Base-by-base conservation (phyloP, 2,888 invertebrate species). In the Scaptodrosophila latifasciaeformis region DNA sequence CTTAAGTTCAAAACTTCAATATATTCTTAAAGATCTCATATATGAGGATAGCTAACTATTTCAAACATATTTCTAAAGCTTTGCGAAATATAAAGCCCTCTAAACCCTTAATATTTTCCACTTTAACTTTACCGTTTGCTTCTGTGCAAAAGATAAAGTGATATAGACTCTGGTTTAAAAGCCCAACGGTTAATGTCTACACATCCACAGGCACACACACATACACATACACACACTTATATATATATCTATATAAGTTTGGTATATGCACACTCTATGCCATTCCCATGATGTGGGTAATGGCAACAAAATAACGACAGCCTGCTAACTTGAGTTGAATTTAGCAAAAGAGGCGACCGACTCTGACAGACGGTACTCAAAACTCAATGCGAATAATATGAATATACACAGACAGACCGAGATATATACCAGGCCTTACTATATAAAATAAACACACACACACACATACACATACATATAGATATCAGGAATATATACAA, bases 281-380 rank as follows among this genome's bases (percentile, higher is more conserved):
- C 52, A 24, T 7, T 5, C 24, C 24, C 24, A 24, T 5, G n/a
- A n/a, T n/a, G 24, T 24, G 4, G 24, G 24, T 24, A 24, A 24
- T 24, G 24, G 24, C 24, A 74, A 65, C 71, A 78, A 67, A 57
- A 59, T 61, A 74, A 70, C 65, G 68, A 70, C 67, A 67, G 65
- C 70, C 67, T 75, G 65, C 55, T 65, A 71, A 62, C 58, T 74
- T 65, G 59, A 67, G 67, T 56, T 54, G 52, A 58, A 58, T 58
- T 42, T 62, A 37, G 62, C 46, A 18, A 59, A 56, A 35, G 51
- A 18, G 9, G 12, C 13, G 12, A 55, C 17, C 13, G 13, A 10
- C 30, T 2, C 2, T 31, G n/a, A 27, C 27, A 27, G 27, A 6
- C 31, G 9, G 31, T 31, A 10, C 31, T n/a, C 27, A 27, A 4